These are phyloP conservation scores for Loripinus fragilis DNA, from an alignment of 2,888 invertebrate species.

Conservation along the genomic window DNA sequence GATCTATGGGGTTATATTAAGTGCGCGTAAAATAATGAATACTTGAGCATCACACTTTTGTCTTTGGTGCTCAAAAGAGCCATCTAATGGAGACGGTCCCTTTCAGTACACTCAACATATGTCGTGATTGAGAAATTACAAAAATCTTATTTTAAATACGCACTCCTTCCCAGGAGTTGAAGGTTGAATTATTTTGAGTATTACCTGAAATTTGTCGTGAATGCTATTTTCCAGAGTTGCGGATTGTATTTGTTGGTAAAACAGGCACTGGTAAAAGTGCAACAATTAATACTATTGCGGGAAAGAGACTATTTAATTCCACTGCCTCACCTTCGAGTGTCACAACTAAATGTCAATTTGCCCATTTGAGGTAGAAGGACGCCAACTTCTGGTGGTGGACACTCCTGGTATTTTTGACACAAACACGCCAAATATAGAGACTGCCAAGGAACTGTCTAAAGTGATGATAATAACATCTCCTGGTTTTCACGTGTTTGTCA, in stretches of 20 bases:
- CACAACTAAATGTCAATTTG: not conserved
- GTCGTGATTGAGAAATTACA: too few species aligned
- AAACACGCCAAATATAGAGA: not conserved
- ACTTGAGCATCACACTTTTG: too few species aligned
- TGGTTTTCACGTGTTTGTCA: not conserved
- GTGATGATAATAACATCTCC: not conserved
- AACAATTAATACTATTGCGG: slow-evolving; percentile 18
- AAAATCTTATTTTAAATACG: too few species aligned
- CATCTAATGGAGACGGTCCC: too few species aligned
- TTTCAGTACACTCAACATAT: too few species aligned
- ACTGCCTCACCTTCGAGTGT: not conserved
- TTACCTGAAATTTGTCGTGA: too few species aligned
- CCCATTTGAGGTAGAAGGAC: not conserved
- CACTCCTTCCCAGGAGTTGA: too few species aligned
- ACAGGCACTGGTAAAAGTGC: slow-evolving; percentile 22
- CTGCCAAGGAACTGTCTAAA: not conserved
- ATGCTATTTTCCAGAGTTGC: not conserved
- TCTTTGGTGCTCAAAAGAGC: too few species aligned
- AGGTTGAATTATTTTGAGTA: too few species aligned
- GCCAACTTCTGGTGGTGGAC: not conserved
- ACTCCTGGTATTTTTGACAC: not conserved
- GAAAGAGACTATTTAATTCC: not conserved
- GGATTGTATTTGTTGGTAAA: slow-evolving; percentile 23
- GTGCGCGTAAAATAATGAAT: too few species aligned
- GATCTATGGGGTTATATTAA: too few species aligned